Conservation (phyloP, 2,888 invertebrate species). For the Horisme vitalbata region DNA sequence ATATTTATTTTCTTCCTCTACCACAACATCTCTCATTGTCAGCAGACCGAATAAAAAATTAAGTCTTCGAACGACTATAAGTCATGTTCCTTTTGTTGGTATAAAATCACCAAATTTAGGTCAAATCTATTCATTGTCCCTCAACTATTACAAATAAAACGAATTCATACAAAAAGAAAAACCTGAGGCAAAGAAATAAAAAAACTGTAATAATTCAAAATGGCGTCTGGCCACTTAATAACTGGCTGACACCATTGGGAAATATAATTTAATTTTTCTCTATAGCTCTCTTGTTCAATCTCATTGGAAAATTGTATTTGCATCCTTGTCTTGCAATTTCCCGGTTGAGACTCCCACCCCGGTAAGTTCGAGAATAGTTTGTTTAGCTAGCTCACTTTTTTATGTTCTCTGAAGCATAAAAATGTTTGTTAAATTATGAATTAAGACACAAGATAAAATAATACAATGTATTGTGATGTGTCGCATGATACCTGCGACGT, state of each 20-base stretch:
- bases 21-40: no score
- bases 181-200: constrained; percentile 69
- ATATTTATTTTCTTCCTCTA: no score
- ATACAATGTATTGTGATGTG: no score
- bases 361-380: constrained; percentile 9
- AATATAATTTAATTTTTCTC: constrained; percentile 83
- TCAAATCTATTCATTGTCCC: constrained; percentile 67
- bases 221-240: constrained; percentile 84
- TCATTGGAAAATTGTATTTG: constrained; percentile 40
- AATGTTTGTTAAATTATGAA: neutral
- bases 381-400: constrained; percentile 13
- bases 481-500: no score
- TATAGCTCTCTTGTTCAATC: constrained; percentile 50
- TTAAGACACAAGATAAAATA: no score
- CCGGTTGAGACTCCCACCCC: constrained; percentile 53
- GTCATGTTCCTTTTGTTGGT: no score
- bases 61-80: no score
- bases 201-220: constrained; percentile 81
- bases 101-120: constrained; percentile 49
- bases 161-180: constrained; percentile 72
- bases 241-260: constrained; percentile 84
- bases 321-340: constrained; percentile 62
- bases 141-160: constrained; percentile 77
- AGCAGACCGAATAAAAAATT: no score
- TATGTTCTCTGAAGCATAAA: neutral